These are phyloP conservation scores for Babylonia areolata DNA, from an alignment of 1,140 invertebrate genomes.

Conservation along the genomic window DNA sequence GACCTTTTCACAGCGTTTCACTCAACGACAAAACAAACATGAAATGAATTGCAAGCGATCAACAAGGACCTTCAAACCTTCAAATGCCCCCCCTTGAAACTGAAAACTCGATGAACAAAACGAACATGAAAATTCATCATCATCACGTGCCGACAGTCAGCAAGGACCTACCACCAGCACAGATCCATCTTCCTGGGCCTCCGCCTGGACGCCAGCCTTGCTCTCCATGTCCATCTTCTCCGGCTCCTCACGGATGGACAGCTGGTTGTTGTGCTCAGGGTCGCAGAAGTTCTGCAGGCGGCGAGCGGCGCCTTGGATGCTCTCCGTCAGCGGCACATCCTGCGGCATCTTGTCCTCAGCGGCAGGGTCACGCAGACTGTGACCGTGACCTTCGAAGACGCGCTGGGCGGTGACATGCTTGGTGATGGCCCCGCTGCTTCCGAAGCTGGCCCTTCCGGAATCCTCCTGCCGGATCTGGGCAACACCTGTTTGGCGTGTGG, in stretches of 20 bases:
- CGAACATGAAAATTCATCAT: too few relatives aligned
- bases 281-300: constrained; percentile 55
- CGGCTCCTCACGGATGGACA: constrained; percentile 59
- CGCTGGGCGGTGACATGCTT: constrained; percentile 3
- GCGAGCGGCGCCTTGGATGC: constrained; percentile 46
- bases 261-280: constrained; percentile 44
- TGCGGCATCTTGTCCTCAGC: constrained; percentile 63
- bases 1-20: too few relatives aligned
- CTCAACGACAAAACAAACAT: too few relatives aligned
- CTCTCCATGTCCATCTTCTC: constrained; percentile 41
- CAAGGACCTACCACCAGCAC: too few relatives aligned
- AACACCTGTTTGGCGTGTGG: too few relatives aligned
- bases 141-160: too few relatives aligned
- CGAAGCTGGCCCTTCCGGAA: constrained; percentile 39
- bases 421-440: constrained; percentile 55
- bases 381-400: constrained; percentile 69
- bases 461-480: too few relatives aligned
- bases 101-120: too few relatives aligned
- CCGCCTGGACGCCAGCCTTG: background rate
- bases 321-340: constrained; percentile 54
- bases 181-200: background rate
- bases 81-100: too few relatives aligned
- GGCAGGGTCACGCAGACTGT: constrained; percentile 55
- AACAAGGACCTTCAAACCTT: too few relatives aligned
- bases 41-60: too few relatives aligned